Percentiles rank a stretch among this genome's conserved stretches.
Evolutionary conservation across 2,113 vertebrate species (phyloP).

Genomic region (Hippocampus comes): DNA sequence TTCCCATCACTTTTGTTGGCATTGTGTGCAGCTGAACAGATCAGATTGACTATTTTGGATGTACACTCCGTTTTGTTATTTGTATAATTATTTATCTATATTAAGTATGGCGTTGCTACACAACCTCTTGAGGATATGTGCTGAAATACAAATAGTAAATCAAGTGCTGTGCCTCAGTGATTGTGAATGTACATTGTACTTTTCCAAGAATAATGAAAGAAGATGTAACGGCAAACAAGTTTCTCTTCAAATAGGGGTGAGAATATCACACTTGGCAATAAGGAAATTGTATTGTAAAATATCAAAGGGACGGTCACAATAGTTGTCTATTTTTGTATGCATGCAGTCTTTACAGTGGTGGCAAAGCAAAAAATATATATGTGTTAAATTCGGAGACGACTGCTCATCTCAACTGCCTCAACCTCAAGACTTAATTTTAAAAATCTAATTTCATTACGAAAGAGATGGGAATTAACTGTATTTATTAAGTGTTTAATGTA

Average conservation of each 20-base stretch:
- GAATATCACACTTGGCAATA: conserved; percentile 66
- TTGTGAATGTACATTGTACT: conserved; percentile 69
- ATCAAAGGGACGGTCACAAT: conserved; percentile 59
- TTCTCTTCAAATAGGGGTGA: conserved; percentile 43
- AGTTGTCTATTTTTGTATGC: conserved; percentile 82
- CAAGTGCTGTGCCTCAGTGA: conserved; percentile 71
- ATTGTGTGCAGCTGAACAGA: conserved; percentile 41
- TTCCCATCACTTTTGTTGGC: conserved; percentile 38
- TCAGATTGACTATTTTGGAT: conserved; percentile 40
- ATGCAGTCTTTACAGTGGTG: conserved; percentile 74
- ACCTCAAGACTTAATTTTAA: conserved; percentile 1
- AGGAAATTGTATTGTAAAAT: conserved; percentile 63
- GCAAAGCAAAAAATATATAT: conserved; percentile 54
- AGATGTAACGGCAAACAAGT: conserved; percentile 29
- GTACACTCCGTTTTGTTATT: conserved; percentile 55
- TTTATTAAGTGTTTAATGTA: conserved; percentile 73
- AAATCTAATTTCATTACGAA: conserved; percentile 28
- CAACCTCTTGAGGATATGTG: conserved; percentile 52
- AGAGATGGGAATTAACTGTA: conserved; percentile 46
- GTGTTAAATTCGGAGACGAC: conserved; percentile 47
- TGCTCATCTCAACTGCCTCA: conserved; percentile 32
- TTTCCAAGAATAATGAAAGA: conserved; percentile 41
- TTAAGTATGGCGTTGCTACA: conserved; percentile 53
- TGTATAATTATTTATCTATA: conserved; percentile 52
- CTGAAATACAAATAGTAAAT: conserved; percentile 58